Evolutionary conservation across 2,113 vertebrate genomes (phyloP).

Genomic region (Odobenus rosmarus): DNA sequence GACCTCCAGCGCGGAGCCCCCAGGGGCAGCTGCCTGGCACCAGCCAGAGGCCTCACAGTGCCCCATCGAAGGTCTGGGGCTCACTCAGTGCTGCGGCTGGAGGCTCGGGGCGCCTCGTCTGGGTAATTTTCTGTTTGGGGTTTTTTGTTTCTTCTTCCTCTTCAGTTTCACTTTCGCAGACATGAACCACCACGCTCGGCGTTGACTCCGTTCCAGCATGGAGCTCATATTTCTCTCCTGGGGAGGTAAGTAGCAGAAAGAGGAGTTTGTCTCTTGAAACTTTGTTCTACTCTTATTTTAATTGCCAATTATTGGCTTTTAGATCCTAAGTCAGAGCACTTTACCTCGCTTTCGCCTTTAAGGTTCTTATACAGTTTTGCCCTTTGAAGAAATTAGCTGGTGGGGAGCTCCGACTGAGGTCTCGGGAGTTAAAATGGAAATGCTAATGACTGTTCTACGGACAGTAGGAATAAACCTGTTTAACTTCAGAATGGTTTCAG

Average conservation of each 20-base stretch:
- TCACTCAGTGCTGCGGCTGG: constrained; percentile 87
- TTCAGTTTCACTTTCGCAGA: constrained; percentile 97
- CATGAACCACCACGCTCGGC: constrained; percentile 97
- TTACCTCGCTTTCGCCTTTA: background rate
- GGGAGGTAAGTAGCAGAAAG: background rate
- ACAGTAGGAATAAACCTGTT: background rate
- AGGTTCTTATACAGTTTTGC: background rate
- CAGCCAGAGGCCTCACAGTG: constrained; percentile 60
- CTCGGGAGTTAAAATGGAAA: background rate
- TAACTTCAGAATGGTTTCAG: background rate
- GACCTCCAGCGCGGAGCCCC: background rate
- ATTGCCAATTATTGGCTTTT: background rate
- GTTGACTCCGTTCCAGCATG: constrained; percentile 98
- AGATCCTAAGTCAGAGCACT: background rate
- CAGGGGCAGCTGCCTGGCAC: constrained; percentile 17
- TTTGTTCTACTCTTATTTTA: background rate
- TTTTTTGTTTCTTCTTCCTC: constrained; percentile 88
- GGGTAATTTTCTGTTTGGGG: constrained; percentile 95
- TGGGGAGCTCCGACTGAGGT: background rate
- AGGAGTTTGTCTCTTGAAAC: background rate
- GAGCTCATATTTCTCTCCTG: constrained; percentile 98
- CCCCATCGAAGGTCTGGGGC: constrained; percentile 77
- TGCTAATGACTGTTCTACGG: background rate
- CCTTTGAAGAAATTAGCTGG: background rate
- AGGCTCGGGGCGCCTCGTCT: constrained; percentile 94